Evolutionary conservation across 2,113 vertebrate genomes (phyloP), one percentile per base, ranked within the genome.

Genomic region (Lophotis ruficrista): DNA sequence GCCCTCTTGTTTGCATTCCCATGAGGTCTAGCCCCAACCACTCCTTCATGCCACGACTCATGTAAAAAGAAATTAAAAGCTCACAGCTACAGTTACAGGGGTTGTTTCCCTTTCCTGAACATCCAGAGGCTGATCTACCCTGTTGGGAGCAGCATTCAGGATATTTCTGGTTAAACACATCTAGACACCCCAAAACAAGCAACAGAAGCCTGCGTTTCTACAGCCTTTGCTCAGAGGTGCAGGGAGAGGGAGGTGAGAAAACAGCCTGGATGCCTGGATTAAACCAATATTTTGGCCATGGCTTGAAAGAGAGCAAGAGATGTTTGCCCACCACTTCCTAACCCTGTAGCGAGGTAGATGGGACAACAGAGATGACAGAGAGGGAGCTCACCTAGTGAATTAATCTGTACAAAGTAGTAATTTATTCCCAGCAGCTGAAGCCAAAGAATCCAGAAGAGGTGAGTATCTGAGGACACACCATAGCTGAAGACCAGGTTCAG

Each of bases 141-240:
- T 19, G 54, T 19, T 4, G 23, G 4, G 8, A 43, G 28, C 21
- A 90, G 18, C 25, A 30, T 27, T 22, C 0, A 0, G 60, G 19
- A 9, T 58, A 16, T 41, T 88, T 38, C 35, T 86, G 25, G 10
- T 33, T 73, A 86, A 80, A 76, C 18, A 41, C 14, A 48, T 13
- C 6, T 14, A 45, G 41, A 47, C 25, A 64, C 2, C 31, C 35
- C 14, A 57, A 78, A 68, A 41, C 19, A 77, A 62, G 47, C 3
- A 38, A 23, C 31, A 43, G 5, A 30, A 12, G 5, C 15, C 25
- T 37, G 57, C 5, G 7, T 64, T 85, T 78, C 65, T 61, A 28
- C 41, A 85, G 50, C 4, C 23, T 76, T 85, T 69, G 14, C 56
- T 90, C 53, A 24, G 41, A 73, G 20, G 5, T 62, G 35, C 10